A percentile compares a stretch with the other conserved stretches of the same genome.
These are phyloP conservation scores for Sericinus montela DNA, from an alignment of 2,888 invertebrate species.

Conservation along the genomic window DNA sequence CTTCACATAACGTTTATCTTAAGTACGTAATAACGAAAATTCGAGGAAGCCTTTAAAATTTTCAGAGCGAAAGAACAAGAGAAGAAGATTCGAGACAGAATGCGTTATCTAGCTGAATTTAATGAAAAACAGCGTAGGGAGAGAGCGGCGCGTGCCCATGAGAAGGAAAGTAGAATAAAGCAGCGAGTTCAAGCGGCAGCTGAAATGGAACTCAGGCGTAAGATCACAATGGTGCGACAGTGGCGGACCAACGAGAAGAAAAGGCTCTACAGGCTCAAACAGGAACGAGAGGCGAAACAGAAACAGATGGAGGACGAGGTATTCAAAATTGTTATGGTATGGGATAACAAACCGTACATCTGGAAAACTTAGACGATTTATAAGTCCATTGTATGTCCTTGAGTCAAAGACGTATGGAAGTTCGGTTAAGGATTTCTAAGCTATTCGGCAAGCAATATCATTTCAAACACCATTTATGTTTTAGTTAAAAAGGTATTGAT, in stretches of 20 bases:
- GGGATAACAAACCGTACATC: too few species aligned
- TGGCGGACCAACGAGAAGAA: conserved; percentile 67
- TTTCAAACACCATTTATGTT: too few species aligned
- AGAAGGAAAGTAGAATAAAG: conserved; percentile 56
- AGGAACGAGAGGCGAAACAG: conserved; percentile 50
- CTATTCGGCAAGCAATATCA: too few species aligned
- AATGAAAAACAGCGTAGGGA: conserved; percentile 58
- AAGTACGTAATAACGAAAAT: too few species aligned
- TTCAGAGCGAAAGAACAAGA: conserved; percentile 64
- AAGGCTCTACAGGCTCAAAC: conserved; percentile 47
- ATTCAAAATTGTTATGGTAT: not conserved
- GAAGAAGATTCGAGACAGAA: conserved; percentile 52
- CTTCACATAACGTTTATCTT: too few species aligned
- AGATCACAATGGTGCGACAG: conserved; percentile 66
- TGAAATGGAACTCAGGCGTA: conserved; percentile 63
- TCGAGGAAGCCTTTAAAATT: not conserved
- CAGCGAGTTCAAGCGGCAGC: conserved; percentile 66
- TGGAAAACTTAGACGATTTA: too few species aligned
- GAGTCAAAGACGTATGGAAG: too few species aligned
- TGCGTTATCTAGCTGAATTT: conserved; percentile 57
- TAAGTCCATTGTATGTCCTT: too few species aligned
- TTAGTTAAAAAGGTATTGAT: too few species aligned
- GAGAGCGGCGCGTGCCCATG: conserved; percentile 43
- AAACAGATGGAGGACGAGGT: conserved; percentile 54
- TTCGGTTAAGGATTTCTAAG: too few species aligned